Percentiles rank a stretch among this genome's conserved stretches.
Evolutionary conservation across 2,797 vertebrate genomes (phyloP).

Genomic region (Epinephelus coioides): DNA sequence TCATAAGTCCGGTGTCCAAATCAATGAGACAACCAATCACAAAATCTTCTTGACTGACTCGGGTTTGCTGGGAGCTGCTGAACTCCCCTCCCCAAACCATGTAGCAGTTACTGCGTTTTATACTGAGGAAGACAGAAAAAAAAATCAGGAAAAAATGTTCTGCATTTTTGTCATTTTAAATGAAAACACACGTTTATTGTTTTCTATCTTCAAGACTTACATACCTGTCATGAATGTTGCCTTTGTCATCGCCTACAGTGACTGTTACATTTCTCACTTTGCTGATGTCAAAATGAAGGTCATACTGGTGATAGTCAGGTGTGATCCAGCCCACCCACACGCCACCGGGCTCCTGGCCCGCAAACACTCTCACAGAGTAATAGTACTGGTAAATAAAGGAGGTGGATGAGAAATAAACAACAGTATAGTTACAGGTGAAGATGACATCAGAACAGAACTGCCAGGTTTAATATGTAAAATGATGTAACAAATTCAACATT

Average conservation of each 20-base stretch:
- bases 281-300: constrained; percentile 91
- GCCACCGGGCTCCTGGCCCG: constrained; percentile 92
- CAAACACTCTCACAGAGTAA: constrained; percentile 93
- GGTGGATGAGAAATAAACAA: not conserved
- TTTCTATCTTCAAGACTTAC: not conserved
- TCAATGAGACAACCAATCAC: constrained; percentile 95
- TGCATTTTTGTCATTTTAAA: not conserved
- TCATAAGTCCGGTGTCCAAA: constrained; percentile 95
- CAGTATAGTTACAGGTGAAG: constrained; percentile 1
- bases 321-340: constrained; percentile 98
- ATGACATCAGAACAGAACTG: not conserved
- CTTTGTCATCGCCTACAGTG: constrained; percentile 94
- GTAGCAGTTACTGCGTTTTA: constrained; percentile 97
- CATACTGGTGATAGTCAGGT: constrained; percentile 95
- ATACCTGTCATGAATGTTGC: constrained; percentile 95
- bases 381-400: constrained; percentile 88
- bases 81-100: constrained; percentile 98
- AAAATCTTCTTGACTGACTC: constrained; percentile 93
- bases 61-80: constrained; percentile 91
- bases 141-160: not conserved
- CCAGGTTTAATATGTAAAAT: not conserved
- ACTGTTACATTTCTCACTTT: constrained; percentile 94
- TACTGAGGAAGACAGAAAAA: constrained; percentile 78
- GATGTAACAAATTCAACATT: not conserved
- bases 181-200: not conserved